Base-by-base conservation (phyloP, 2,888 invertebrate genomes). In the Synergus itoensis region DNA sequence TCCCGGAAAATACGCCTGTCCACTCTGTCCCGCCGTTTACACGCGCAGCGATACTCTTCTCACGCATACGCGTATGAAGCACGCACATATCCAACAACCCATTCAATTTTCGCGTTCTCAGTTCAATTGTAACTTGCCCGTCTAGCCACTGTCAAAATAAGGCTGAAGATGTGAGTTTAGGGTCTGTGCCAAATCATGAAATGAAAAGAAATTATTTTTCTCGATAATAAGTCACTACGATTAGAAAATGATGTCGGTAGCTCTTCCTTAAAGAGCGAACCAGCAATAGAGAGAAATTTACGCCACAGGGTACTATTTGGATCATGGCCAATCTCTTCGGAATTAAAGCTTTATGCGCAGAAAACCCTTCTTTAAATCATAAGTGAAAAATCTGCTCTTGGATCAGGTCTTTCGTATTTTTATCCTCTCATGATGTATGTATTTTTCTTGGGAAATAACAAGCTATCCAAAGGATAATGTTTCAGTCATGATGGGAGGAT, bases 31-130 rank as follows among this genome's bases (percentile, higher is more conserved):
- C 80, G 94, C 94, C 81, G 94, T 94, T 84, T 94, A 94, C 90
- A 94, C 94, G 84, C 92, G 94, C 82, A 94, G 94, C 91, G 94
- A 94, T 88, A 94, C 94, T 62, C 92, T 94, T 85, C 92, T 94
- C 83, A 92, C 94, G 87, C 94, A 94, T 88, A 94, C 94, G 93
- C 93, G 94, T 85, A 94, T 93, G 83, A 94, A 94, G 90, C 94
- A 94, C 92, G 89, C 91, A 84, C 87, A 90, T 82, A 87, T 89
- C 81, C 89, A 88, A 87, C 87, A 87, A 87, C 87, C 80, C 76
- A 85, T 83, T 80, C 84, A 84, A 79, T 83, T 76, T 77, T 84
- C 84, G 82, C 85, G 85, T 79, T 81, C 86, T 80, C 85, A 85
- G 36, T 73, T 73, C 53, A 73, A 73, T 57, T 73, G 48, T 48